Base-by-base conservation (phyloP, 2,888 invertebrate species). In the Nemotelus nigrinus region DNA sequence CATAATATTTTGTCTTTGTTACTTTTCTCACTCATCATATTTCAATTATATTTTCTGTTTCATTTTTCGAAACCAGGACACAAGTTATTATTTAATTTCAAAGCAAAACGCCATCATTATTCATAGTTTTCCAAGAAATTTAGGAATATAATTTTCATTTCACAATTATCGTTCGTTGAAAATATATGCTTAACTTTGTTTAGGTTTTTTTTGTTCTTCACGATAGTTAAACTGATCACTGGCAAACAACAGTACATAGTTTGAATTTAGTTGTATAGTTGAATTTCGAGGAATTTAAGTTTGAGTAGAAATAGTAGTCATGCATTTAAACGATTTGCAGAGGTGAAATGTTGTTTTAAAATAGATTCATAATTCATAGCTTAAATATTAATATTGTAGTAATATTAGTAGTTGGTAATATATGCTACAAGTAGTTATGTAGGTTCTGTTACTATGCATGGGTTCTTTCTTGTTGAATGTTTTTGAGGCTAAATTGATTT, bases 401-500 rank as follows among this genome's bases (percentile, higher is more conserved):
- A 48, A 74, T 45, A 48, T 39, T 48, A 68, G 10, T 45, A 45
- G 25, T 45, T 72, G 44, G 25, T 70, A 10, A 53, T 68, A 55
- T 70, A 70, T 70, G 44, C 44, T 70, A 70, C 7, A 70, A 41
- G 53, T 68, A 68, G 25, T 47, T 25, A 10, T 43, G 8, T 65
- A 57, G 57, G 4, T 48, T 48, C 48, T 48, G 67, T n/a, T 48
- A 67, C 67, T 48, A 67, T 67, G 44, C 48, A 50, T 67, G 57
- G 25, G 43, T 57, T 65, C 10, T 63, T 41, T 63, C 68, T 78
- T 76, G 55, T 64, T 65, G 67, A 65, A 53, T 41, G 50, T 76
- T 76, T 65, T 76, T 65, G 76, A 50, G 48, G 43, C 63, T 75
- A 50, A 50, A 53, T 63, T 75, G 39, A 10, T 75, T 39, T 65